Evolutionary conservation across 1,140 invertebrate genomes (phyloP), one percentile per base, ranked within the genome.

Genomic region (Brevipalpus yothersi): DNA sequence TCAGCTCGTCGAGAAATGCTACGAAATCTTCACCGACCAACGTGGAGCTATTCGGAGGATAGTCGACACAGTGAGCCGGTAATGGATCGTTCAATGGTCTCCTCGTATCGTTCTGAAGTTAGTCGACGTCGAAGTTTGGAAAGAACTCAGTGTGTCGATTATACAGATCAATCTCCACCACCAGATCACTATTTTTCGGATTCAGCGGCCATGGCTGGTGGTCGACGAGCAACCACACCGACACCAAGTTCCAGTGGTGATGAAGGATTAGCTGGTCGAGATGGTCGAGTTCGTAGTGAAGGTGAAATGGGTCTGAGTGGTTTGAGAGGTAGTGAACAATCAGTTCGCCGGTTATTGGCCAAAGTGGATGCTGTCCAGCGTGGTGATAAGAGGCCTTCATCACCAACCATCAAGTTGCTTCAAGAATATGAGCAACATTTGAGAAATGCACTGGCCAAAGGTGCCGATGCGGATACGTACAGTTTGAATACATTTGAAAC

Each of bases 401-500:
- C 65, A 19, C 65, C 65, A 19, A 66, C 65, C 11, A 64, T 60
- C 53, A 63, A 62, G 41, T 60, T 65, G 19, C 59, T 66, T 21
- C 60, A 65, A n/a, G 64, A 67, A 74, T 92, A 94, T 71, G 90
- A 94, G 75, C 87, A 91, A 81, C 86, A 92, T 72, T 76, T 93
- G 49, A 75, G 89, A 55, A 93, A 93, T 70, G 89, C 88, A 2
- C 75, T 93, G 61, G 89, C 86, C 65, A 88, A 91, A 70, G 89
- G 87, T 63, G 87, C 90, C 83, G 88, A 91, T 68, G 54, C 87
- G 49, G 87, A 91, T 72, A 90, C 85, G 67, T 91, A 90, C 71
- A 89, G 86, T 69, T 72, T 92, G 61, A 86, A 92, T 68, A 91
- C 87, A 1, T 92, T 92, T 68, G 87, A 92, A 74, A 86, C 86